Conservation (phyloP, 2,113 vertebrate genomes). For the Pterocles orientalis region DNA sequence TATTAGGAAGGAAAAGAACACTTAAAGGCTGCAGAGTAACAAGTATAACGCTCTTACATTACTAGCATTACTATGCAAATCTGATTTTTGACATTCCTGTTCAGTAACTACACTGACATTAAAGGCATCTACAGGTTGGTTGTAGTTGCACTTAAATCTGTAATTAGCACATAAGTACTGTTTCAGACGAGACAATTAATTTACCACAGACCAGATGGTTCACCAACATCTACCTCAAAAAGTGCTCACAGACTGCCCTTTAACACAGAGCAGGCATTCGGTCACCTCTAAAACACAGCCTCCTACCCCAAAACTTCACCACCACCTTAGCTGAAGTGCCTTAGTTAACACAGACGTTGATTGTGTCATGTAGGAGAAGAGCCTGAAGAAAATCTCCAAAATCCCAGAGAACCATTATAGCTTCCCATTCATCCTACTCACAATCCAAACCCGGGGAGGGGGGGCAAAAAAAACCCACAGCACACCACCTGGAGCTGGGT, state of each 20-base stretch:
- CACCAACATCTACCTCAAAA: neutral
- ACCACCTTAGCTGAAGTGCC: neutral
- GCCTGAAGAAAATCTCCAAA: neutral
- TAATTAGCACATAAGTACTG: neutral
- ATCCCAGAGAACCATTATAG: neutral
- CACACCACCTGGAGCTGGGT: neutral
- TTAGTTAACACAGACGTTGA: neutral
- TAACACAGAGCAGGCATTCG: neutral
- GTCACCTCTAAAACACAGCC: neutral
- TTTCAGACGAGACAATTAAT: neutral
- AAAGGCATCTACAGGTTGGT: neutral
- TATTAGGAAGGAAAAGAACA: neutral
- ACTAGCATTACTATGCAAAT: neutral
- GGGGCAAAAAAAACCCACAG: fast-evolving
- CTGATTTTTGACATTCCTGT: neutral
- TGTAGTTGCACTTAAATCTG: neutral
- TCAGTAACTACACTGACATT: neutral
- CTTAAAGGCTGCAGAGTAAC: neutral
- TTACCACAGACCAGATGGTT: neutral
- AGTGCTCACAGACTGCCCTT: neutral
- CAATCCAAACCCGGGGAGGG: neutral
- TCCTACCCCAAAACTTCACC: neutral
- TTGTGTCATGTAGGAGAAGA: neutral
- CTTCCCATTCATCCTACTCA: neutral
- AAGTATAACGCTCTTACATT: neutral